phyloP scores from a whole-genome alignment of 2,888 invertebrate genomes.

The Leptopilina drosophilae region DNA sequence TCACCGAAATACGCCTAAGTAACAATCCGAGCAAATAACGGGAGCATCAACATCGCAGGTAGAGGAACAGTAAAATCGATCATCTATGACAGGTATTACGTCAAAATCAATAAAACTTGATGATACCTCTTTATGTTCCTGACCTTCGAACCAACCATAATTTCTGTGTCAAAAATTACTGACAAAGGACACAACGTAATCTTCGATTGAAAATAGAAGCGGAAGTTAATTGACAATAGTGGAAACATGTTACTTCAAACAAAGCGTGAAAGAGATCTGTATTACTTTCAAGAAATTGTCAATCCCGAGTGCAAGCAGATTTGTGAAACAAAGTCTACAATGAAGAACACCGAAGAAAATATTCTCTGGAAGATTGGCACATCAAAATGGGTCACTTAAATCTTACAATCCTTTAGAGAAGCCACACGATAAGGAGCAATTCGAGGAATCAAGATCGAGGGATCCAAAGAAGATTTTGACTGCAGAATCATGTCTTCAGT shows the following conservation, averaged over 20 bases:
- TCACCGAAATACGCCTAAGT: slow-evolving; percentile 32
- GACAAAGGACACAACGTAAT: slow-evolving; percentile 32
- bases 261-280: slow-evolving; percentile 36
- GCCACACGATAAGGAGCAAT: slow-evolving; percentile 23
- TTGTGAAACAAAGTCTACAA: background rate
- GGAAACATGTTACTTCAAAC: slow-evolving; percentile 32
- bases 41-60: slow-evolving; percentile 41
- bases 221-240: slow-evolving; percentile 1
- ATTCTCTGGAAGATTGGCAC: slow-evolving; percentile 40
- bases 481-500: slow-evolving; percentile 11
- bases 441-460: background rate
- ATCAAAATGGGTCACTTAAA: slow-evolving; percentile 38
- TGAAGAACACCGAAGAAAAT: slow-evolving; percentile 7
- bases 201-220: slow-evolving; percentile 21
- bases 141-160: slow-evolving; percentile 55
- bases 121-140: slow-evolving; percentile 51
- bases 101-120: background rate
- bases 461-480: slow-evolving; percentile 4
- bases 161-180: slow-evolving; percentile 56
- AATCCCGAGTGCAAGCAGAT: background rate
- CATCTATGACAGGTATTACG: background rate
- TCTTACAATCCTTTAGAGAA: slow-evolving; percentile 27
- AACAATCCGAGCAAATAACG: slow-evolving; percentile 31
- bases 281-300: slow-evolving; percentile 22
- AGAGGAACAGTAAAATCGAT: slow-evolving; percentile 26